phyloP scores from a whole-genome alignment of 2,113 vertebrate genomes.

The Dasypus novemcinctus region DNA sequence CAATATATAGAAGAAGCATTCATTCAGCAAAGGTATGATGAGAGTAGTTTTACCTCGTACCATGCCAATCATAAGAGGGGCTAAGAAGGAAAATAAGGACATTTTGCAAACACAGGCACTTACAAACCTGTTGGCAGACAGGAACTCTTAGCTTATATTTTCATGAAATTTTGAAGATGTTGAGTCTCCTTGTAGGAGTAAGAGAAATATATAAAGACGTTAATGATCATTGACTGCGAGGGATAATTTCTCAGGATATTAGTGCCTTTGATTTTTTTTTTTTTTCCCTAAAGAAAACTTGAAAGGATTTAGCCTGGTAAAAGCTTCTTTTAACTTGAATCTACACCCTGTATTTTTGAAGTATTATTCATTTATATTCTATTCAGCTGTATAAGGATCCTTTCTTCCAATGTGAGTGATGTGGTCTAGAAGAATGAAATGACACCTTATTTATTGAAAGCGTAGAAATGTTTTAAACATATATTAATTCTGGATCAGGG shows the following conservation, averaged over 20 bases:
- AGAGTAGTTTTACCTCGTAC: neutral
- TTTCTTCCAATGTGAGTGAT: conserved; percentile 64
- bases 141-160: conserved; percentile 23
- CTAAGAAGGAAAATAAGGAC: conserved; percentile 22
- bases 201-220: conserved; percentile 39
- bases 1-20: neutral
- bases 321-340: conserved; percentile 64
- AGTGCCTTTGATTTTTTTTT: conserved; percentile 54
- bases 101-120: neutral
- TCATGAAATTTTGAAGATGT: conserved; percentile 17
- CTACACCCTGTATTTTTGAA: conserved; percentile 63
- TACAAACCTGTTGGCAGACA: neutral
- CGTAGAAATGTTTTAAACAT: conserved; percentile 69
- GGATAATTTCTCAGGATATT: conserved; percentile 24
- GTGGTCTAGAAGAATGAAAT: conserved; percentile 69
- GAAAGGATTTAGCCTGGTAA: conserved; percentile 46
- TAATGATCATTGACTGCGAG: conserved; percentile 23
- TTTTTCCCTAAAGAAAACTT: conserved; percentile 20
- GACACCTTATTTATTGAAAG: conserved; percentile 72
- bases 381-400: conserved; percentile 67
- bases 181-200: neutral
- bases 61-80: neutral
- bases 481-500: conserved; percentile 73
- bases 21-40: neutral
- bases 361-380: conserved; percentile 60